Conservation (phyloP, 2,113 vertebrate genomes). For the Zonotrichia leucophrys region DNA sequence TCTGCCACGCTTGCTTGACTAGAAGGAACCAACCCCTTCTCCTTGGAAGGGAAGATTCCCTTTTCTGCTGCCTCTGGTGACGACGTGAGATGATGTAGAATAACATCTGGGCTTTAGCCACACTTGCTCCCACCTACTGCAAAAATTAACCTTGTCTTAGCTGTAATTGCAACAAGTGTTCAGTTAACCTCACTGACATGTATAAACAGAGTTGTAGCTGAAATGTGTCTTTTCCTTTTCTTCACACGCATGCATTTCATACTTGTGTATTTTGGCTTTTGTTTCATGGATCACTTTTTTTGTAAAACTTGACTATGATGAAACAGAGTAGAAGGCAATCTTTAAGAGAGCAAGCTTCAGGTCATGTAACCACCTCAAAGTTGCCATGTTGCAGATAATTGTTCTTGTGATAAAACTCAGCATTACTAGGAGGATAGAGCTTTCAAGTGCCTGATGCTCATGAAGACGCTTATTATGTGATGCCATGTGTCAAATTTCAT, state of each 20-base stretch:
- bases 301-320: not conserved
- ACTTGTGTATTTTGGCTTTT: not conserved
- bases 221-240: not conserved
- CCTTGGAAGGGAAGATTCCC: not conserved
- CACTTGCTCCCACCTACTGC: not conserved
- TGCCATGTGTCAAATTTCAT: not conserved
- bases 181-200: not conserved
- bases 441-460: not conserved
- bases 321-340: not conserved
- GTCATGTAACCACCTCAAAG: not conserved
- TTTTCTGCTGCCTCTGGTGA: rapidly evolving
- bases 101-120: not conserved
- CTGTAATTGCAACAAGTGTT: not conserved
- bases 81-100: not conserved
- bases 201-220: not conserved
- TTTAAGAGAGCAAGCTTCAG: not conserved
- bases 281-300: not conserved
- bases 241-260: not conserved
- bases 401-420: not conserved
- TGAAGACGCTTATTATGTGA: not conserved
- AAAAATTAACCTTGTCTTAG: not conserved
- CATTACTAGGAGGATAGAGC: not conserved
- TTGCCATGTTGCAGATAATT: not conserved
- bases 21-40: not conserved
- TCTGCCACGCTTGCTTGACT: rapidly evolving